Evolutionary conservation across 2,797 vertebrate species (phyloP), one percentile per base, ranked within the genome.

Genomic region (Numenius phaeopus): DNA sequence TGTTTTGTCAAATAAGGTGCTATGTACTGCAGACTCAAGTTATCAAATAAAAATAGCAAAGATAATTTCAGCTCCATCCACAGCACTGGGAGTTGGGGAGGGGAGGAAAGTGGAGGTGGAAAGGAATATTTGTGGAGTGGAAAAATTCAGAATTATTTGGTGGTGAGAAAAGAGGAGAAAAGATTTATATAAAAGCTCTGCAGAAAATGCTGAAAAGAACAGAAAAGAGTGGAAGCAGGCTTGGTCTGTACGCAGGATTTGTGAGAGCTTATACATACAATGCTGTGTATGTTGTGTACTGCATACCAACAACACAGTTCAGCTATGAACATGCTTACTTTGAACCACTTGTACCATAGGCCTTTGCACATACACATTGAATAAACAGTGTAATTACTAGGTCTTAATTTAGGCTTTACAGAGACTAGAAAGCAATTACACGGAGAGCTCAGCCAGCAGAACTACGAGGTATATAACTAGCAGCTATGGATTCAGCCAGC

Each of bases 31-130:
- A 95, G 65, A 75, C 47, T 76, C 44, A 65, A 87, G 78, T 90
- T 86, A 77, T 69, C 85, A 92, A 80, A 85, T 79, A 77, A 94
- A 96, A 97, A 96, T 94, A 96, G 65, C 58, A 94, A 87, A 72
- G 57, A 88, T 69, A 78, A 85, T 89, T 94, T 96, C 84, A 89
- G 77, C 58, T 84, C 40, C 44, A 87, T 83, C 73, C 70, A 90
- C 70, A 84, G 69, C 71, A 55, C 54, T 81, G 69, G 44, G 64
- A 93, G 46, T 3, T 66, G 39, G 34, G 67, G 30, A 73, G 32
- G 54, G 54, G 72, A 91, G 72, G 29, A 67, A 90, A 79, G 86
- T 59, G 88, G 94, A 92, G 90, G 94, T 79, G 92, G 92, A 42
- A 93, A 82, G 52, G 50, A 97, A 27, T 91, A 91, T 87, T 86